These are phyloP conservation scores for Potorous gilbertii DNA, from an alignment of 2,797 vertebrate species.

Conservation along the genomic window DNA sequence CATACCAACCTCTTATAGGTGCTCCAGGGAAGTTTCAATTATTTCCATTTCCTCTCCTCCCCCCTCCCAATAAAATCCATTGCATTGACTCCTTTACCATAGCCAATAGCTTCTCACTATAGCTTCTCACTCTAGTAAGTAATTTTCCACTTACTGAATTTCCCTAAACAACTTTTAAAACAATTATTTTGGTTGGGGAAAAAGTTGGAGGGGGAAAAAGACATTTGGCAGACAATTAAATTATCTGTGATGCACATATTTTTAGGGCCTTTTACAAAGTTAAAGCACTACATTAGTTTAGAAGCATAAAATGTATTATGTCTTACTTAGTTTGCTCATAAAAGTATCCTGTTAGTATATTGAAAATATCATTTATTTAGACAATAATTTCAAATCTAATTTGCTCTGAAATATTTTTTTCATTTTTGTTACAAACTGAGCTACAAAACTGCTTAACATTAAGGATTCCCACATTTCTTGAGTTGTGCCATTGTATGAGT, in stretches of 20 bases:
- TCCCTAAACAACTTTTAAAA: not conserved
- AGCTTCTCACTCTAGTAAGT: too few relatives aligned
- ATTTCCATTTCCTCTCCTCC: not conserved
- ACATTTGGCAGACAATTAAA: not conserved
- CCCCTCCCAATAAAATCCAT: not conserved
- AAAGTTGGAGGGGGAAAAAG: not conserved
- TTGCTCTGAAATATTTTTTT: conserved; percentile 20
- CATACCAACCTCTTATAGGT: not conserved
- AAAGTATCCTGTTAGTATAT: conserved; percentile 28
- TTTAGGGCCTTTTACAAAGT: not conserved
- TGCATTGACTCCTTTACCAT: not conserved
- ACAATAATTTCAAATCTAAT: conserved; percentile 22
- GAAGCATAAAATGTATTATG: not conserved
- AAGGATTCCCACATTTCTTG: conserved; percentile 29
- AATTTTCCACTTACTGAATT: not conserved
- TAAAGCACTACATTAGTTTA: not conserved
- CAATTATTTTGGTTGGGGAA: not conserved
- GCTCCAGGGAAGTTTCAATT: not conserved
- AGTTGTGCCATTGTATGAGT: not conserved
- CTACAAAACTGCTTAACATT: conserved; percentile 21
- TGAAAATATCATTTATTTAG: conserved; percentile 29
- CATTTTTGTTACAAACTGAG: conserved; percentile 12
- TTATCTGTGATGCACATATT: not conserved
- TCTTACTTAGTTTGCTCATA: conserved; percentile 27
- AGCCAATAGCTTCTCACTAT: not conserved